phyloP scores from a whole-genome alignment of 2,797 vertebrate genomes.

The Octomys mimax region DNA sequence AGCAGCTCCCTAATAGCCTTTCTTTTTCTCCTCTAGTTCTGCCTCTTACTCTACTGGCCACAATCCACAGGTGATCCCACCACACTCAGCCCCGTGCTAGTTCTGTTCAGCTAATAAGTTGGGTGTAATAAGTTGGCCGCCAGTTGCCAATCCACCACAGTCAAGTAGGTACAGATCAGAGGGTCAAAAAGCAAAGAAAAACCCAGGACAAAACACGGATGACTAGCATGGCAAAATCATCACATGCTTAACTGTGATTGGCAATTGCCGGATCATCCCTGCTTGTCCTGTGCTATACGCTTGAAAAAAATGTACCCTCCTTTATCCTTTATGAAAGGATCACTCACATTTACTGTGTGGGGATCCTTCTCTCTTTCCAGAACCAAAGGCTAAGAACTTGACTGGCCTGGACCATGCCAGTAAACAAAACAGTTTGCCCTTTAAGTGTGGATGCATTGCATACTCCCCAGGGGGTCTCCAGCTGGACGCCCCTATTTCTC shows the following conservation, averaged over 20 bases:
- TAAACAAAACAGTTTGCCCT: neutral
- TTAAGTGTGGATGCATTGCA: neutral
- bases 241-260: neutral
- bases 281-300: neutral
- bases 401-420: neutral
- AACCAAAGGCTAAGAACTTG: neutral
- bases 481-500: neutral
- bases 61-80: no score
- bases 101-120: no score
- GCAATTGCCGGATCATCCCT: neutral
- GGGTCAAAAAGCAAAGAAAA: neutral
- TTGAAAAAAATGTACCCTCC: neutral
- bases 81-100: no score
- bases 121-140: no score
- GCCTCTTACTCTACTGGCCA: no score
- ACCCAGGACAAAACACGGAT: neutral
- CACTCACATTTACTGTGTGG: neutral
- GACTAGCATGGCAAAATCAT: neutral
- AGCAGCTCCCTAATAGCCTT: no score
- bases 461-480: neutral
- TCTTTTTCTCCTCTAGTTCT: no score
- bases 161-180: neutral
- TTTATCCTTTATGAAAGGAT: neutral
- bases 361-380: neutral
- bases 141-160: no score